A percentile compares a stretch with the other conserved stretches of the same genome.
These are phyloP conservation scores for Melanostigma gelatinosum DNA, from an alignment of 2,113 vertebrate species.

Conservation along the genomic window DNA sequence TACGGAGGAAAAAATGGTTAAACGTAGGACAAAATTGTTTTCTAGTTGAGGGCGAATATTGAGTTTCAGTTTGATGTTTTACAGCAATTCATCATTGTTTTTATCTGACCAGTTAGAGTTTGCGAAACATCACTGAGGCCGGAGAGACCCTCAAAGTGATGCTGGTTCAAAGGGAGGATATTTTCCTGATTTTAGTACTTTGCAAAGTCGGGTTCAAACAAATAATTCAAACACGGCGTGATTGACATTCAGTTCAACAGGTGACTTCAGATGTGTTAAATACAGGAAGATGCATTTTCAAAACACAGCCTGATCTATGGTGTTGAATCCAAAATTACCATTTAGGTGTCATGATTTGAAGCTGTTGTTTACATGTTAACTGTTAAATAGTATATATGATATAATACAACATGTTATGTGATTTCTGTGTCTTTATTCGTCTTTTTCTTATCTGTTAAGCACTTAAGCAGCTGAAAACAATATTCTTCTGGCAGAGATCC, in stretches of 20 bases:
- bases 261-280: background rate
- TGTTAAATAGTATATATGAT: background rate
- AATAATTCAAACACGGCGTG: background rate
- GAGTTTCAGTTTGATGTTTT: conserved; percentile 25
- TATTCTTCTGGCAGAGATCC: conserved; percentile 9
- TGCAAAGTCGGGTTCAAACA: background rate
- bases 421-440: background rate
- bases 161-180: background rate
- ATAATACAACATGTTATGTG: background rate
- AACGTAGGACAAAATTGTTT: conserved; percentile 15
- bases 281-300: background rate
- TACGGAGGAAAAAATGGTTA: background rate
- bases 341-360: background rate
- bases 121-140: background rate
- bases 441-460: background rate
- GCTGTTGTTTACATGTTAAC: background rate
- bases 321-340: background rate
- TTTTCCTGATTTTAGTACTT: background rate
- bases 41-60: conserved; percentile 13
- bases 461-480: conserved; percentile 24
- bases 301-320: background rate
- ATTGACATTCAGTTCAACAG: background rate
- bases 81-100: conserved; percentile 10
- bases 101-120: conserved; percentile 2
- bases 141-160: too few relatives aligned